These are phyloP conservation scores for Arrhamphus sclerolepis DNA, from an alignment of 2,797 vertebrate species.

Conservation along the genomic window DNA sequence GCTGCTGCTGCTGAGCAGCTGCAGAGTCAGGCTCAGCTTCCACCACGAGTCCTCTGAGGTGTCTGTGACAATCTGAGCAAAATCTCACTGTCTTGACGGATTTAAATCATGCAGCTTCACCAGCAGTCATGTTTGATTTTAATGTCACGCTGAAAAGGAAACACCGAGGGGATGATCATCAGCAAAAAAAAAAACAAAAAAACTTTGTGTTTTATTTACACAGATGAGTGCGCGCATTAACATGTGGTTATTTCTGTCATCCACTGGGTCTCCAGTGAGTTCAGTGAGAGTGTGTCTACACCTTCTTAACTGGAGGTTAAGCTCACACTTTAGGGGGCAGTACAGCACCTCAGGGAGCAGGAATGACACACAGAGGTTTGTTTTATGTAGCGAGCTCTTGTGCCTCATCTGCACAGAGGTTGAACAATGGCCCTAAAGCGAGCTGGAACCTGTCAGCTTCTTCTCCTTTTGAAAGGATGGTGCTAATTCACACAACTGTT, in stretches of 20 bases:
- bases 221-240: constrained; percentile 28
- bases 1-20: constrained; percentile 36
- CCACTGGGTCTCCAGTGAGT: constrained; percentile 42
- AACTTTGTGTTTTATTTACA: constrained; percentile 39
- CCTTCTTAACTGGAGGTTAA: constrained; percentile 51
- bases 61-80: constrained; percentile 38
- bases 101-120: constrained; percentile 47
- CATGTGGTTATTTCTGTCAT: constrained; percentile 27
- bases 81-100: constrained; percentile 48
- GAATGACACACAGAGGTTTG: constrained; percentile 53
- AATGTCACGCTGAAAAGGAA: constrained; percentile 17
- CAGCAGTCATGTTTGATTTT: constrained; percentile 35
- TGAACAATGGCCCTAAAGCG: constrained; percentile 47
- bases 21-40: constrained; percentile 31
- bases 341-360: constrained; percentile 37
- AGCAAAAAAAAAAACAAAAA: not conserved
- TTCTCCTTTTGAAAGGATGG: not conserved
- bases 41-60: constrained; percentile 20
- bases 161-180: constrained; percentile 12
- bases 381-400: constrained; percentile 44
- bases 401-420: constrained; percentile 55
- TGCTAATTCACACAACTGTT: constrained; percentile 52
- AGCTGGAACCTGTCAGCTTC: constrained; percentile 27
- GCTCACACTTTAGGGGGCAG: constrained; percentile 33
- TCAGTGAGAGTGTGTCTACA: constrained; percentile 46